A percentile compares a stretch with the other conserved stretches of the same genome.
These are phyloP conservation scores for Catostomus latipinnis DNA, from an alignment of 2,797 vertebrate genomes.

Conservation along the genomic window DNA sequence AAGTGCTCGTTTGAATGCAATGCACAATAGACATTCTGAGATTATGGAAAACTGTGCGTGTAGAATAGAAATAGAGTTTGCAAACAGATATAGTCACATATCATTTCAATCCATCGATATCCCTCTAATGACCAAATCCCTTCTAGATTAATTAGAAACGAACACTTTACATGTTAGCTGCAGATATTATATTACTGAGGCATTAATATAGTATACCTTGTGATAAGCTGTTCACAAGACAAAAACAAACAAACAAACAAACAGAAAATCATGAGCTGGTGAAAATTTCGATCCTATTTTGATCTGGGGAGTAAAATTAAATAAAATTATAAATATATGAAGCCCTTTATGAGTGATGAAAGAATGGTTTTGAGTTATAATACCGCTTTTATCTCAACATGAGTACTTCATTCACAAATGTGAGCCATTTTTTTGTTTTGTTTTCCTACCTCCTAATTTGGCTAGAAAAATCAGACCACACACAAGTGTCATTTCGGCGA, in stretches of 20 bases:
- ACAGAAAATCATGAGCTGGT: too few species aligned
- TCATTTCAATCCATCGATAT: conserved; percentile 21
- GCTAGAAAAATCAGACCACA: conserved; percentile 82
- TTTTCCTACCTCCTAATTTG: conserved; percentile 74
- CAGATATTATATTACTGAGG: conserved; percentile 26
- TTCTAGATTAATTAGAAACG: conserved; percentile 1
- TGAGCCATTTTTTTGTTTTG: conserved; percentile 4
- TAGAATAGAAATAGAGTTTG: conserved; percentile 17
- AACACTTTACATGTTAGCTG: conserved; percentile 10
- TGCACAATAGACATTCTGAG: conserved; percentile 23
- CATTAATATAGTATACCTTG: conserved; percentile 20
- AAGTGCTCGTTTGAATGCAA: not conserved
- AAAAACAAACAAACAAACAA: not conserved
- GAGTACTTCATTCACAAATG: conserved; percentile 20
- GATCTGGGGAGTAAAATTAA: conserved; percentile 9
- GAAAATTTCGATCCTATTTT: not conserved
- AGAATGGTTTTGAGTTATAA: conserved; percentile 2
- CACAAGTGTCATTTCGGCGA: conserved; percentile 87
- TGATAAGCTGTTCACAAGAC: not conserved
- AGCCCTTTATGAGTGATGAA: conserved; percentile 45
- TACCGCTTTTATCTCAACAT: conserved; percentile 36
- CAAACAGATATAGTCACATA: conserved; percentile 25
- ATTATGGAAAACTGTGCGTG: conserved; percentile 28
- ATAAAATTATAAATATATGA: conserved; percentile 32
- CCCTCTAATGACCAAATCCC: not conserved